Percentiles rank a stretch among this genome's conserved stretches.
Conservation (phyloP, 2,113 vertebrate species). For the Sphaerodactylus townsendi region DNA sequence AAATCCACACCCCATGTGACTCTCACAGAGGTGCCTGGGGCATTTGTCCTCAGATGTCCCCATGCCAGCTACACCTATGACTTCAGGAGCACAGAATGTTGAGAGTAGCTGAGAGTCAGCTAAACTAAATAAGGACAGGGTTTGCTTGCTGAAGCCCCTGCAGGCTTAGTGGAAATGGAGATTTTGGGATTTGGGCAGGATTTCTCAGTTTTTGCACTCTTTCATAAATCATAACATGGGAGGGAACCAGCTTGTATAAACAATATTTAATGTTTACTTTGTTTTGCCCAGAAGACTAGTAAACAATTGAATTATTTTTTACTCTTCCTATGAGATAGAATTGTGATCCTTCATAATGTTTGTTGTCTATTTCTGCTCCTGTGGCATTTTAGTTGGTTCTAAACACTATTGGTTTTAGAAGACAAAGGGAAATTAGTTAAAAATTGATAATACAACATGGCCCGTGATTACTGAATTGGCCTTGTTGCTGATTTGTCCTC, state of each 20-base stretch:
- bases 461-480: background rate
- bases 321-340: background rate
- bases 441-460: background rate
- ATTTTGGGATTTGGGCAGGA: too few species aligned
- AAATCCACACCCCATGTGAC: too few species aligned
- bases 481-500: background rate
- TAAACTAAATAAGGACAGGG: too few species aligned
- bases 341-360: background rate
- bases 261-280: background rate
- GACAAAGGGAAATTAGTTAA: background rate
- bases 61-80: too few species aligned
- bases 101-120: too few species aligned
- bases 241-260: background rate
- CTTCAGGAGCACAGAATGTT: too few species aligned
- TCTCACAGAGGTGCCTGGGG: too few species aligned
- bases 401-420: background rate
- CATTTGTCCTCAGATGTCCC: too few species aligned
- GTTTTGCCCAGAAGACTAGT: background rate
- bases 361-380: background rate
- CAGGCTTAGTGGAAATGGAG: too few species aligned
- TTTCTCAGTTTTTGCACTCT: too few species aligned
- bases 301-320: background rate
- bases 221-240: too few species aligned
- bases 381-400: background rate
- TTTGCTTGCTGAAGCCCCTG: too few species aligned